These are phyloP conservation scores for Phorcus lineatus DNA, from an alignment of 2,888 invertebrate species.

Conservation along the genomic window DNA sequence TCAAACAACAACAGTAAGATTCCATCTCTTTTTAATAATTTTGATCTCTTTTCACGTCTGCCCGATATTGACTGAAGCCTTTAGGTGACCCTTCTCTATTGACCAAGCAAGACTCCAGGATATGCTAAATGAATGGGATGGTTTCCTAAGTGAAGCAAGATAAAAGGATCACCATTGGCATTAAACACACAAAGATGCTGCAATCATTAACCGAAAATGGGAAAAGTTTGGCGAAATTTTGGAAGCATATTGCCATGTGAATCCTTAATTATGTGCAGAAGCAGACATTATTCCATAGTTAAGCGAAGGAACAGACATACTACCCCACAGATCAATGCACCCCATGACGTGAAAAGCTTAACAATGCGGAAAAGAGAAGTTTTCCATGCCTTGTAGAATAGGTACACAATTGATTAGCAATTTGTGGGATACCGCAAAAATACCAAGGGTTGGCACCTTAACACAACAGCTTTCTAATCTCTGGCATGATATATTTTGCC, in stretches of 20 bases:
- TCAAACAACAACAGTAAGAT: too few species aligned
- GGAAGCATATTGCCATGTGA: not conserved
- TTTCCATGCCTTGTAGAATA: not conserved
- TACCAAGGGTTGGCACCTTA: too few species aligned
- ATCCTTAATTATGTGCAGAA: not conserved
- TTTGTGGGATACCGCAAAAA: not conserved
- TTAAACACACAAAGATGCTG: not conserved
- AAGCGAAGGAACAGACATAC: not conserved
- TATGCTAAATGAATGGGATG: too few species aligned
- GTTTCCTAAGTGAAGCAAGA: too few species aligned
- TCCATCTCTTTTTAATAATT: too few species aligned
- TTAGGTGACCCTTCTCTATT: too few species aligned
- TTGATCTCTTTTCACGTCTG: too few species aligned
- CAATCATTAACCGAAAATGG: slow-evolving; percentile 4
- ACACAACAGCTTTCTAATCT: too few species aligned
- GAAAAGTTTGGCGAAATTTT: not conserved
- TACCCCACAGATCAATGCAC: not conserved
- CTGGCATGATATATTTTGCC: too few species aligned
- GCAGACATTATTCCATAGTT: not conserved
- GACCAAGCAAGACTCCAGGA: too few species aligned
- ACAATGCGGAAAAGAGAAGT: not conserved
- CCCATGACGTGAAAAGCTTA: not conserved
- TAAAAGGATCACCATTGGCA: not conserved
- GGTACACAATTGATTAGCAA: slow-evolving; percentile 10
- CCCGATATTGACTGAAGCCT: too few species aligned